Percentiles rank a stretch among this genome's conserved stretches.
phyloP scores from a whole-genome alignment of 2,888 invertebrate species.

The Taenaris catops region DNA sequence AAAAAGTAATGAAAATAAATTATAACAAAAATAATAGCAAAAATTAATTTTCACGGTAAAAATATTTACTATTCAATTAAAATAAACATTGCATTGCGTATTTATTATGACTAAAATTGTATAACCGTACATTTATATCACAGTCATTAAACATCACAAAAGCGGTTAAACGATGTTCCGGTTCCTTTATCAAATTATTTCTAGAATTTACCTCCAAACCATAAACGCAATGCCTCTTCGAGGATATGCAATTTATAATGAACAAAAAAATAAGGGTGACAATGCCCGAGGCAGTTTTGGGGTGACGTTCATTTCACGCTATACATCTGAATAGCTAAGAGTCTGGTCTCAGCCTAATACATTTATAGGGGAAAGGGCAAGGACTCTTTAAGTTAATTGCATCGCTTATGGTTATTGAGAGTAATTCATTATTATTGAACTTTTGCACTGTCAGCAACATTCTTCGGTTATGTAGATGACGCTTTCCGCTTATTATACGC shows the following conservation, averaged over 20 bases:
- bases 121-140: no score
- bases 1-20: no score
- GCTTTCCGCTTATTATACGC: slow-evolving; percentile 33
- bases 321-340: slow-evolving; percentile 41
- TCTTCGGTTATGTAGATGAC: slow-evolving; percentile 60
- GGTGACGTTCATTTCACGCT: slow-evolving; percentile 46
- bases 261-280: slow-evolving; percentile 52
- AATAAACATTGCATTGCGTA: no score
- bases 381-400: slow-evolving; percentile 28
- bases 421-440: slow-evolving; percentile 41
- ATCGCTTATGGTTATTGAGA: slow-evolving; percentile 24
- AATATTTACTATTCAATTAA: no score
- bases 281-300: slow-evolving; percentile 38
- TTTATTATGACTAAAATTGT: no score
- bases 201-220: slow-evolving; percentile 13
- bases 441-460: slow-evolving; percentile 50
- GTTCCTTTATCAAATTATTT: slow-evolving; percentile 13
- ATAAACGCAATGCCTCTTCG: slow-evolving; percentile 18
- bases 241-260: slow-evolving; percentile 39
- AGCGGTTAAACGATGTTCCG: slow-evolving; percentile 8
- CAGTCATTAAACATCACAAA: slow-evolving; percentile 11
- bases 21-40: no score
- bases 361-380: slow-evolving; percentile 34
- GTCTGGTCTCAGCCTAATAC: slow-evolving; percentile 38
- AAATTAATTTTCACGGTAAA: no score